Conservation (phyloP, 2,888 invertebrate species). For the Meandrusa payeni region DNA sequence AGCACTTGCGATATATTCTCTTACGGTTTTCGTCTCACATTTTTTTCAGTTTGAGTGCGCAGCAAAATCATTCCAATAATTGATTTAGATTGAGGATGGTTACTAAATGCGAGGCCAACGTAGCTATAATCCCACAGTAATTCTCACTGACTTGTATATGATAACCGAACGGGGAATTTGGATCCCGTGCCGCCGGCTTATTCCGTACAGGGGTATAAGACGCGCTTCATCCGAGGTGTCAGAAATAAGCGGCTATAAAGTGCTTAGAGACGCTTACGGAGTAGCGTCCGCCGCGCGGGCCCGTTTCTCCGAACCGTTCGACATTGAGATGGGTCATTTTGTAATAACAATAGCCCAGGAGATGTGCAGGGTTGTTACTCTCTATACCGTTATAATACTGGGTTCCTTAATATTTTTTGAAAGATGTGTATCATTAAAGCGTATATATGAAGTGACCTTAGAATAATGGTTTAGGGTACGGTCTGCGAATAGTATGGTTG, state of each 20-base stretch:
- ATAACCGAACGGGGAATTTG: conserved; percentile 31
- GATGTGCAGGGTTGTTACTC: conserved; percentile 49
- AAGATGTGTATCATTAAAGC: too few relatives aligned
- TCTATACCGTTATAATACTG: too few relatives aligned
- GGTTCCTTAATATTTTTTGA: too few relatives aligned
- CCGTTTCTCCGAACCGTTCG: conserved; percentile 63
- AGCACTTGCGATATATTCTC: too few relatives aligned
- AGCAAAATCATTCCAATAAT: too few relatives aligned
- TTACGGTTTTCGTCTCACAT: too few relatives aligned
- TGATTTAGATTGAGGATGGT: too few relatives aligned
- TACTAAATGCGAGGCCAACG: conserved; percentile 3
- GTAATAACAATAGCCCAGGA: conserved; percentile 66
- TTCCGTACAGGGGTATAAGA: conserved; percentile 38
- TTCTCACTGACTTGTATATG: conserved; percentile 16
- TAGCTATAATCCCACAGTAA: conserved; percentile 4
- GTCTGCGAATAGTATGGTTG: too few relatives aligned
- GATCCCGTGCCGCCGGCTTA: conserved; percentile 33
- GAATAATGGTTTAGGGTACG: too few relatives aligned
- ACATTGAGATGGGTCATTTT: conserved; percentile 80
- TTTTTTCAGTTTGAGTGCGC: too few relatives aligned
- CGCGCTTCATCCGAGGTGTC: conserved; percentile 73
- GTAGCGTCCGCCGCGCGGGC: conserved; percentile 31
- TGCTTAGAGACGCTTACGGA: conserved; percentile 59
- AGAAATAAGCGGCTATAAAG: conserved; percentile 73
- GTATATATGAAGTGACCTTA: too few relatives aligned